Base-by-base conservation (phyloP, 2,888 invertebrate genomes). In the Melikaiella ostensackeni region DNA sequence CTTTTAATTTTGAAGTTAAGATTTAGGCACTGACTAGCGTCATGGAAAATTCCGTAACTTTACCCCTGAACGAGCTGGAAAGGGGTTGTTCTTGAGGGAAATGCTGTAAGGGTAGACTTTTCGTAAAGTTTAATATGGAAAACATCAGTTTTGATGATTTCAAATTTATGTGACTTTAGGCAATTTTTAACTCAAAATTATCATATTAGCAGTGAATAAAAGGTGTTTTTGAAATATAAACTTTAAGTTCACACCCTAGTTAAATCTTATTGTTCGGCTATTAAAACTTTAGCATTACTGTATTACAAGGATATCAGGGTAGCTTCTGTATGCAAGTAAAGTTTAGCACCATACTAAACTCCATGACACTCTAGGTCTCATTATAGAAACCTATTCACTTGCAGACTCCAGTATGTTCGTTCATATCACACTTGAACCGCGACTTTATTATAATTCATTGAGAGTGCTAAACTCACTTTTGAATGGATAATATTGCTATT, bases 321-420 rank as follows among this genome's bases (percentile, higher is more conserved):
- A 70, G 30, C 30, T 55, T 70, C 11, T 30, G n/a, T n/a, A 30
- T n/a, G 30, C 50, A 70, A 70, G 46, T 50, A 50, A 27, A 64
- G 19, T 66, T 66, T 46, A 27, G 46, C 19, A 30, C 30, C 19
- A 30, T 21, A 33, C 33, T 55, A 70, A 70, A 70, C 30, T 70
- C 13, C n/a, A 70, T 27, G 50, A 30, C 50, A 30, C 30, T 70
- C 30, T 30, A 70, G 30, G 50, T 1, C n/a, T 27, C 19, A 70
- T 50, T 50, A 4, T 30, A 30, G 46, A 63, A 21, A 38, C 9
- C 19, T n/a, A 70, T 46, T 55, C n/a, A 50, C 27, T 55, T 46
- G 50, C 30, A 70, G 50, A 70, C 30, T 30, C 0, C 16, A 33
- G 50, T 2, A 50, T 70, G 27, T 19, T 27, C 6, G 27, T 19